phyloP scores from a whole-genome alignment of 2,797 vertebrate species.

The Fistularia commersonii region DNA sequence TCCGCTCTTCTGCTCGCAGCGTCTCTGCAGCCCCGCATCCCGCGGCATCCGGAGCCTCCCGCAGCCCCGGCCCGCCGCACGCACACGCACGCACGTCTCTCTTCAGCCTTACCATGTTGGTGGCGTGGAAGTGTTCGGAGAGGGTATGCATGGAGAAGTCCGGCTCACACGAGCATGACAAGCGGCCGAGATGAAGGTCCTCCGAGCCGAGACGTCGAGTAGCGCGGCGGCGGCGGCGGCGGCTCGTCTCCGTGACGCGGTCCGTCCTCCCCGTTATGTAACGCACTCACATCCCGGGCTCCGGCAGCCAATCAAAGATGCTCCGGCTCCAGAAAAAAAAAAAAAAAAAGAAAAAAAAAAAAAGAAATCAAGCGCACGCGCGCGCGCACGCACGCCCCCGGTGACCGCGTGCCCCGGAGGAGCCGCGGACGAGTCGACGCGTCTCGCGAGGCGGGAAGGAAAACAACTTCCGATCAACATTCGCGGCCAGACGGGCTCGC shows the following conservation, averaged over 20 bases:
- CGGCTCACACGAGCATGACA: slow-evolving; percentile 66
- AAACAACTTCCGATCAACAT: no score
- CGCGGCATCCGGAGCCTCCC: slow-evolving; percentile 58
- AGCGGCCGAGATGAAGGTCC: slow-evolving; percentile 25
- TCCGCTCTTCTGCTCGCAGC: slow-evolving; percentile 64
- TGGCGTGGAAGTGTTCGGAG: slow-evolving; percentile 67
- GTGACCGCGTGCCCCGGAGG: no score
- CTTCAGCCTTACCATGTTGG: slow-evolving; percentile 73
- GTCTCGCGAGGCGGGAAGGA: no score
- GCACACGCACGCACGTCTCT: slow-evolving; percentile 18
- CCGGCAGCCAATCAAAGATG: slow-evolving; percentile 76
- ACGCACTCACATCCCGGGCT: slow-evolving; percentile 73
- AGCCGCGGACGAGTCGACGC: no score
- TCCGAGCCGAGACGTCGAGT: slow-evolving; percentile 41
- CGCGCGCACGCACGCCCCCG: slow-evolving; percentile 30
- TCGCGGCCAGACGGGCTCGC: no score
- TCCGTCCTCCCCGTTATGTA: slow-evolving; percentile 76
- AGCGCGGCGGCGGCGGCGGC: slow-evolving; percentile 50
- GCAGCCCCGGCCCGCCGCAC: slow-evolving; percentile 20
- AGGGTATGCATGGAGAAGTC: slow-evolving; percentile 74
- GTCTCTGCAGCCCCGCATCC: slow-evolving; percentile 71
- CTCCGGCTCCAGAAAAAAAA: no score
- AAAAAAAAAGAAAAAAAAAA: slow-evolving; percentile 62
- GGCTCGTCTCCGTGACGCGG: slow-evolving; percentile 62
- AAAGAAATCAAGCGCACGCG: slow-evolving; percentile 34